Evolutionary conservation across 2,888 invertebrate species (phyloP), one percentile per base, ranked within the genome.

Genomic region (Odontocolon sp.): DNA sequence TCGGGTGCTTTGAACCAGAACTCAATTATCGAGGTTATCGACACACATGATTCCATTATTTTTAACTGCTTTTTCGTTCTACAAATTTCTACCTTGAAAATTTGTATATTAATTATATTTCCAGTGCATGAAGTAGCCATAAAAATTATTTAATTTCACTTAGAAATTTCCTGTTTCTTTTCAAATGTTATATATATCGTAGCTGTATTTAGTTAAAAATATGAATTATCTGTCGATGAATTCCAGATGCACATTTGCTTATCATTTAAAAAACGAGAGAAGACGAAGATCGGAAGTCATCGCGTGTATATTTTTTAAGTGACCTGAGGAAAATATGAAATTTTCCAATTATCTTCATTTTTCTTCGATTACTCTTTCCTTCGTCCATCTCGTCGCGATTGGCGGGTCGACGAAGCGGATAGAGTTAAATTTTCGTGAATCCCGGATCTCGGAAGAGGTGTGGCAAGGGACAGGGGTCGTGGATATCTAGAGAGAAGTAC

Each of bases 341-440:
- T n/a, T n/a, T n/a, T n/a, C n/a, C n/a, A n/a, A n/a, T 50, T 50
- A 28, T 28, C 11, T 28, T 1, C 5, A 1, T 11, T 9, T 11
- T 3, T 2, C 33, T 2, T 33, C 33, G 16, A 14, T 28, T 31
- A 52, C 16, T 1, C 8, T 18, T 5, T 8, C 23, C 3, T 2
- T 23, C 2, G 9, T n/a, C n/a, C 3, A 3, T 1, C n/a, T 1
- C n/a, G 23, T 21, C 45, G 50, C 21, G 3, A 36, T 14, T 38
- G 3, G 18, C 14, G 6, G 2, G 42, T 11, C 23, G 23, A 33
- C 16, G n/a, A 47, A 31, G 31, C 28, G 47, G 64, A 70, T 28
- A 52, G 36, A 45, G 59, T 67, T 57, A 57, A 77, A 77, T 67
- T 77, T 57, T 33, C 56, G 50, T 21, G 64, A 69, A 45, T 50